Evolutionary conservation across 2,797 vertebrate species (phyloP), one percentile per base, ranked within the genome.

Genomic region (Pipistrellus pygmaeus): DNA sequence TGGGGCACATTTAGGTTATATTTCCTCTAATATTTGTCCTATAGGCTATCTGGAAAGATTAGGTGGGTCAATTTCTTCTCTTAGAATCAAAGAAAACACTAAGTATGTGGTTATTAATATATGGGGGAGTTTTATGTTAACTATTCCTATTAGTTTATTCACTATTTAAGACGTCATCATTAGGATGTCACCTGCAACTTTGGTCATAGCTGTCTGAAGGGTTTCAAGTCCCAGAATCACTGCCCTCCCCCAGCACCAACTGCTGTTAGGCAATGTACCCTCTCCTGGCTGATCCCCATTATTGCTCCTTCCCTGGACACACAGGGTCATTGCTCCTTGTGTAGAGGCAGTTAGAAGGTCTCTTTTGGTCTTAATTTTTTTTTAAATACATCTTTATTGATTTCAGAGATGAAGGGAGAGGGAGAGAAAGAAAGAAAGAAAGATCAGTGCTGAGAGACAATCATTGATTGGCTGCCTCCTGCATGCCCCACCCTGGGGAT

Each of bases 131-230:
- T 8, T 51, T 69, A 46, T 21, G 27, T 85, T 17, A 53, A 41
- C 21, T 15, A 57, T 75, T 92, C n/a, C 23, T 92, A 17, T 73
- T 69, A 62, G 41, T 95, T 85, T 82, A 85, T 88, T 35, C 7
- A 66, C 32, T 60, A 30, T 13, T 51, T 46, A 46, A 80, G 80
- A 48, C 20, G 20, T 85, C 44, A n/a, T 46, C 73, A 27, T 72
- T 85, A 46, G 17, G 15, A 38, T 41, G 8, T 53, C 32, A 60
- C 41, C 21, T 20, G 2, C 73, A 71, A 17, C 25, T 23, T 93
- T 82, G 62, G 10, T 87, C 11, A 55, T 5, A 55, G 75, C 27
- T 55, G 6, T 80, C 15, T 20, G 18, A 89, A 76, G 8, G 15
- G 30, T 68, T 68, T 20, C 17, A 60, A 66, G 12, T n/a, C 11